These are phyloP conservation scores for Caenorhabditis tropicalis DNA, from an alignment of 1,140 invertebrate species.

Conservation along the genomic window DNA sequence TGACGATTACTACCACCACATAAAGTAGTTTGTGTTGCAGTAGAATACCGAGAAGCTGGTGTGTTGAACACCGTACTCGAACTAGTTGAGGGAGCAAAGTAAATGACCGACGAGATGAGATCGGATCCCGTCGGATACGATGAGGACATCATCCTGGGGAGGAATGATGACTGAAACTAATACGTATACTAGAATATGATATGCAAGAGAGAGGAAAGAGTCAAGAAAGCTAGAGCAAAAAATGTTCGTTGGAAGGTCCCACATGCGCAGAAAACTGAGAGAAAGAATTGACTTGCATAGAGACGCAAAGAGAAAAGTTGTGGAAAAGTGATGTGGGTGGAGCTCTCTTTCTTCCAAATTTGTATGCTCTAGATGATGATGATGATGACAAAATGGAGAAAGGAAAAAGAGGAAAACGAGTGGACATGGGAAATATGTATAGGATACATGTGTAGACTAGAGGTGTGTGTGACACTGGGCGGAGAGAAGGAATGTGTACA, in stretches of 20 bases:
- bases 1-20: background rate
- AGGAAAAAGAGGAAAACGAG: constrained; percentile 25
- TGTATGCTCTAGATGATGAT: constrained; percentile 12
- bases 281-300: background rate
- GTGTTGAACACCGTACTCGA: constrained; percentile 24
- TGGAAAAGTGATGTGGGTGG: constrained; percentile 1
- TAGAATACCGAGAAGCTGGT: background rate
- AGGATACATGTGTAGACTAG: constrained; percentile 12
- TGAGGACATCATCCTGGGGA: constrained; percentile 22
- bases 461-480: constrained; percentile 8
- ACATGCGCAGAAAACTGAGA: background rate
- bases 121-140: constrained; percentile 24
- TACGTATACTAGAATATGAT: background rate
- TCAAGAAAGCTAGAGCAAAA: background rate
- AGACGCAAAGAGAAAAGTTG: constrained; percentile 23
- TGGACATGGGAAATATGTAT: constrained; percentile 13
- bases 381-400: constrained; percentile 38
- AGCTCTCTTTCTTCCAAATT: constrained; percentile 29
- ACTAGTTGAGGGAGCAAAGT: constrained; percentile 20
- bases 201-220: background rate
- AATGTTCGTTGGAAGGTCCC: constrained; percentile 35
- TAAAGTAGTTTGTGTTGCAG: constrained; percentile 5
- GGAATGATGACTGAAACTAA: background rate
- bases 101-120: constrained; percentile 32
- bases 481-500: background rate